Conservation (phyloP, 2,888 invertebrate genomes). For the Ormyrus pomaceus region DNA sequence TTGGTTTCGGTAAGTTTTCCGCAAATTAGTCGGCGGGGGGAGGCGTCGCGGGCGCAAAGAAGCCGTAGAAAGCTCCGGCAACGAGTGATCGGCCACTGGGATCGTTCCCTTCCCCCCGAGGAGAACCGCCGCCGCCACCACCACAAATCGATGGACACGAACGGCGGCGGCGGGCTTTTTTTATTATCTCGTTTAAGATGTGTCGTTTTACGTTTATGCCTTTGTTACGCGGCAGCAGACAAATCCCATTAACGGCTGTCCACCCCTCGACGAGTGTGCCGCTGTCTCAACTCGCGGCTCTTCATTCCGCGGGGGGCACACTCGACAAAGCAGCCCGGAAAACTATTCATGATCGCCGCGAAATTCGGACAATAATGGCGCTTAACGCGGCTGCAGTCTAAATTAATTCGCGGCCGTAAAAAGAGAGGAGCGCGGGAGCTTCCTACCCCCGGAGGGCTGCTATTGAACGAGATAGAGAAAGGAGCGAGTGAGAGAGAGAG, state of each 20-base stretch:
- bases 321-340: neutral
- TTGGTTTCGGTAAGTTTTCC: constrained; percentile 78
- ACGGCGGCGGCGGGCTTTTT: constrained; percentile 7
- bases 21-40: neutral
- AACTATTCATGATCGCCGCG: constrained; percentile 32
- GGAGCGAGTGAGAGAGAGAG: neutral
- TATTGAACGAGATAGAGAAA: neutral
- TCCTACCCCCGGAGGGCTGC: neutral
- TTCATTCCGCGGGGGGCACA: neutral
- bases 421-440: constrained; percentile 42
- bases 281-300: constrained; percentile 23
- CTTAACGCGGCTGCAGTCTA: constrained; percentile 49
- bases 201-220: constrained; percentile 46
- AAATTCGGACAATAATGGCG: constrained; percentile 47
- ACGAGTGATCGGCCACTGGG: neutral
- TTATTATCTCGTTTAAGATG: constrained; percentile 49
- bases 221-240: constrained; percentile 39
- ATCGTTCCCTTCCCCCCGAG: neutral
- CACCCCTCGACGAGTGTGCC: constrained; percentile 13
- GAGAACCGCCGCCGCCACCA: neutral
- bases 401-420: constrained; percentile 58
- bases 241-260: constrained; percentile 52
- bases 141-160: constrained; percentile 27
- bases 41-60: neutral
- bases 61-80: constrained; percentile 5